Base-by-base conservation (phyloP, 2,888 invertebrate species). In the Pyrrhia umbra region DNA sequence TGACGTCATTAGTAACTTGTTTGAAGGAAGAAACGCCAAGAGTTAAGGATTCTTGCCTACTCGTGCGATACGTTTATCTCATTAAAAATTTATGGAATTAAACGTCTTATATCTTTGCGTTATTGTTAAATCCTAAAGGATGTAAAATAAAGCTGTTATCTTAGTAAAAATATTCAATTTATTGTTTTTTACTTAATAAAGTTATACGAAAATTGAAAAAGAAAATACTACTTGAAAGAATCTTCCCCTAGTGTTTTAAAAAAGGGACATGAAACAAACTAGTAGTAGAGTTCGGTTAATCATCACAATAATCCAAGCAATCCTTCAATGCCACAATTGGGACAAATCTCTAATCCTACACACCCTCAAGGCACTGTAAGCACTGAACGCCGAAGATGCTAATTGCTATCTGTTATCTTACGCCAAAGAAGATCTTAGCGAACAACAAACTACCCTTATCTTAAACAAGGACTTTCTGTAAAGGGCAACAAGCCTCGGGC, bases 391-490 rank as follows among this genome's bases (percentile, higher is more conserved):
- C 78, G 76, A 79, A 85, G 83, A 88, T 86, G 85, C 79, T 89
- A 89, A 90, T 88, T 82, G 82, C 83, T 59, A 65, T 79, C 75
- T 88, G 89, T 90, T 90, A 91, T 91, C 90, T 88, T 89, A 87
- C 85, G 88, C 79, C 82, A 80, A 79, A 86, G 87, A 84, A 88
- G 89, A 87, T 90, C 88, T 84, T 77, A 52, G 77, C 62, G 72
- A 86, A 86, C 85, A 88, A 85, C 85, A 87, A 85, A 85, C 85
- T 85, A 80, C 82, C 82, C 89, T 90, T 90, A 90, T 89, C 89
- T 85, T 61, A 57, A 54, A 58, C 61, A 68, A 83, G 85, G 81
- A 83, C 84, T 77, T 83, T 69, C 68, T 68, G 55, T 73, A 79
- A 83, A 83, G 80, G 83, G 80, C 81, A 68, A 76, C 74, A 67